A percentile compares a stretch with the other conserved stretches of the same genome.
These are phyloP conservation scores for Dryocosmus kuriphilus DNA, from an alignment of 2,888 invertebrate genomes.

Conservation along the genomic window DNA sequence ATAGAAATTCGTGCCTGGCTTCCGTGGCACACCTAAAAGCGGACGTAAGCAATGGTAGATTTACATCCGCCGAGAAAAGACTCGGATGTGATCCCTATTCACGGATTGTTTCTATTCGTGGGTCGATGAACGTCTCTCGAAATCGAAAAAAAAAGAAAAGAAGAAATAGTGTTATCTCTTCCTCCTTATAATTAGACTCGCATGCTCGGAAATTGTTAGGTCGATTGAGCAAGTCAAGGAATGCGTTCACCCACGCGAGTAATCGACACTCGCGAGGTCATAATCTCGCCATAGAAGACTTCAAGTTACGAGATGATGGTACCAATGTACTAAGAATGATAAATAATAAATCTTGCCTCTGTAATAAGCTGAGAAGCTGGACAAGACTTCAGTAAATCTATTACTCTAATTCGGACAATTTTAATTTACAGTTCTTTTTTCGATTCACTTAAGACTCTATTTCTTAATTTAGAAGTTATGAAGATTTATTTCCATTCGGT, in stretches of 20 bases:
- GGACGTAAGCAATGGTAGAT: slow-evolving; percentile 4
- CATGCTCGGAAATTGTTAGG: slow-evolving; percentile 31
- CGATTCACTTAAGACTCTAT: too few species aligned
- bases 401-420: too few species aligned
- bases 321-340: background rate
- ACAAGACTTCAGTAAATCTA: background rate
- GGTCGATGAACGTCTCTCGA: slow-evolving; percentile 37
- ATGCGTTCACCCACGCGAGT: slow-evolving; percentile 39
- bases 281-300: slow-evolving; percentile 17
- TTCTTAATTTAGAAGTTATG: too few species aligned
- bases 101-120: slow-evolving; percentile 29
- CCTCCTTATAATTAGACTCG: slow-evolving; percentile 34
- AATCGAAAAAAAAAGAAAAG: slow-evolving; percentile 4
- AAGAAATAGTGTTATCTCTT: slow-evolving; percentile 26
- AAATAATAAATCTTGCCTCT: slow-evolving; percentile 23
- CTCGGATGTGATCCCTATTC: slow-evolving; percentile 34
- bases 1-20: background rate
- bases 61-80: slow-evolving; percentile 28
- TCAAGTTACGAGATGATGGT: slow-evolving; percentile 2
- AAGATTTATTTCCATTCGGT: too few species aligned
- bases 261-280: slow-evolving; percentile 37
- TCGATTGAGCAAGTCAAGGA: slow-evolving; percentile 34
- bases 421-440: too few species aligned
- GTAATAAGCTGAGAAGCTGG: background rate
- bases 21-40: slow-evolving; percentile 22